phyloP scores from a whole-genome alignment of 2,797 vertebrate genomes.

The Okamejei kenojei region DNA sequence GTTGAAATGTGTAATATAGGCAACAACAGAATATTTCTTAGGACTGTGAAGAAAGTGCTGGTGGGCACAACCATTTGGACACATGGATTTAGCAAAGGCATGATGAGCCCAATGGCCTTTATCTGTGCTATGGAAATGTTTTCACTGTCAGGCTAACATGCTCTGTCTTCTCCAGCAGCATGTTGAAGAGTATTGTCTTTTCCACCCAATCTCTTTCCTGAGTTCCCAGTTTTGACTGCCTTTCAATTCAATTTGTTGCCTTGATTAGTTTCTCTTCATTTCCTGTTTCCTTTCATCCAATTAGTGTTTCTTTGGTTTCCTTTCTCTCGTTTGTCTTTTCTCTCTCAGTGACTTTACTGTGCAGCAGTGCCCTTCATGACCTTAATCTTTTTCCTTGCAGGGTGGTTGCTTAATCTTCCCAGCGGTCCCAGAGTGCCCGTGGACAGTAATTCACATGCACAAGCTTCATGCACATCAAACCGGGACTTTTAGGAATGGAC shows the following conservation, averaged over 20 bases:
- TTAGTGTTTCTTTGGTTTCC: neutral
- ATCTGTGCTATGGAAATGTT: neutral
- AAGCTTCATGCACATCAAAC: neutral
- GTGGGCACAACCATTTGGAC: neutral
- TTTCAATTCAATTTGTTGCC: neutral
- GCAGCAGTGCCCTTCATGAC: neutral
- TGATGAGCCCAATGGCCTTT: neutral
- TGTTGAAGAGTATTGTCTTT: neutral
- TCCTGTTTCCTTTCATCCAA: neutral
- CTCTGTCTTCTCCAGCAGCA: neutral
- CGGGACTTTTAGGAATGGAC: slow-evolving; percentile 6
- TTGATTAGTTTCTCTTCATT: neutral
- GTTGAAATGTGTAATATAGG: neutral
- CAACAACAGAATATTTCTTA: neutral
- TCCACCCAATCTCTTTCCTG: neutral
- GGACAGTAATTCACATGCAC: neutral
- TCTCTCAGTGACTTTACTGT: neutral
- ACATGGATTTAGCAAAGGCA: neutral
- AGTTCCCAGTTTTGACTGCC: neutral
- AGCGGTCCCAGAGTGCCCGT: neutral
- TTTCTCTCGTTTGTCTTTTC: neutral
- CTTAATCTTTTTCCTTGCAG: slow-evolving; percentile 31
- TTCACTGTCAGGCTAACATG: too few species aligned
- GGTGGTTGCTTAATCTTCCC: slow-evolving; percentile 16
- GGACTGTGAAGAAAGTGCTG: neutral